A percentile compares a stretch with the other conserved stretches of the same genome.
These are phyloP conservation scores for Hemiscyllium ocellatum DNA, from an alignment of 2,113 vertebrate species.

Conservation along the genomic window DNA sequence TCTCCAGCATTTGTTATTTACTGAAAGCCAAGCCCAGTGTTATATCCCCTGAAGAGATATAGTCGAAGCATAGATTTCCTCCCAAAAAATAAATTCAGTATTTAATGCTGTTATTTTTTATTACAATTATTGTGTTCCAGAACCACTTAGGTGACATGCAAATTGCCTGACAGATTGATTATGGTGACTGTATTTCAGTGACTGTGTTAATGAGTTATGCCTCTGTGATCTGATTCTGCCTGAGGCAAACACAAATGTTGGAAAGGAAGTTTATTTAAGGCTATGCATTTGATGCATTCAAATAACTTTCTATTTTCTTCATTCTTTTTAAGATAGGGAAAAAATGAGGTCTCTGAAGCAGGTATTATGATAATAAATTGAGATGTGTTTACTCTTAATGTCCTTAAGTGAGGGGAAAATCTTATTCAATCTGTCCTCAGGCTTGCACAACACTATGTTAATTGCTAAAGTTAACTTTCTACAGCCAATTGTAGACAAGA, in stretches of 20 bases:
- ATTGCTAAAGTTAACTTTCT: neutral
- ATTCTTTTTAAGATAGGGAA: neutral
- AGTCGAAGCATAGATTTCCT: neutral
- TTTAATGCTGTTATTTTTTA: neutral
- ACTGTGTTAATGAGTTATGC: neutral
- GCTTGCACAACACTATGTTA: neutral
- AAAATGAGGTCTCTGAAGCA: neutral
- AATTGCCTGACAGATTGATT: neutral
- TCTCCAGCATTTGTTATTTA: too few relatives aligned
- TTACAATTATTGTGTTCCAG: neutral
- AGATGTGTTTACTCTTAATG: neutral
- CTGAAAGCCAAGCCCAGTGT: too few relatives aligned
- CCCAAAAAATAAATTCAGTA: neutral
- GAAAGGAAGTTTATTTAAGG: conserved; percentile 3
- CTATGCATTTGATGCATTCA: neutral
- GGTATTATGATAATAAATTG: neutral
- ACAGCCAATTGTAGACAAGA: neutral
- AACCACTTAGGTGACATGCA: neutral
- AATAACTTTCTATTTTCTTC: neutral
- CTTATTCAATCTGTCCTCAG: neutral
- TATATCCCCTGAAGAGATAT: neutral
- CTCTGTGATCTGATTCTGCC: neutral
- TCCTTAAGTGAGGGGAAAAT: neutral
- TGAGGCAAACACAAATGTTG: neutral
- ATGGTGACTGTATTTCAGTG: neutral